Evolutionary conservation across 2,888 invertebrate species (phyloP).

Genomic region (Salticus scenicus): DNA sequence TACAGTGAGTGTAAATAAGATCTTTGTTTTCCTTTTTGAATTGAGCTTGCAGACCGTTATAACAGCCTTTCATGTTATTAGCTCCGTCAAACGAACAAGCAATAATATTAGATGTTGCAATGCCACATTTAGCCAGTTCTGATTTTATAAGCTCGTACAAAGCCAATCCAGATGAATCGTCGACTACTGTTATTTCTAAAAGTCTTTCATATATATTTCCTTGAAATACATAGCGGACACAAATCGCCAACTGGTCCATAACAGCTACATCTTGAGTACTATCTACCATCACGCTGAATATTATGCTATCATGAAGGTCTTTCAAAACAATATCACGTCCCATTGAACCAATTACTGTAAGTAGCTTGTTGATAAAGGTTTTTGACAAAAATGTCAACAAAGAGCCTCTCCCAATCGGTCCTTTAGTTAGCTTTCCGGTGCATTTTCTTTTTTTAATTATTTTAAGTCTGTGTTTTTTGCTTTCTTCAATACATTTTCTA

Average conservation of each 20-base stretch:
- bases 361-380: background rate
- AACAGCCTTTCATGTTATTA: conserved; percentile 6
- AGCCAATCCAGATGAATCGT: background rate
- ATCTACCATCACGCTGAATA: conserved; percentile 1
- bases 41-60: background rate
- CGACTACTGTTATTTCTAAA: background rate
- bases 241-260: conserved; percentile 1
- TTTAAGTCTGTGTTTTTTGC: conserved; percentile 14
- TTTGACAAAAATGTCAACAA: conserved; percentile 10
- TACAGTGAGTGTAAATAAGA: conserved; percentile 10
- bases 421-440: too few relatives aligned
- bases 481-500: background rate
- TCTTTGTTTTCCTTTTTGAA: conserved; percentile 10
- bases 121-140: background rate
- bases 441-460: too few relatives aligned
- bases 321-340: background rate
- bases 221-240: background rate
- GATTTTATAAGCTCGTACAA: conserved; percentile 13
- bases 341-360: background rate
- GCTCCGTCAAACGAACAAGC: background rate
- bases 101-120: background rate
- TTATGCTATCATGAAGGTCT: background rate
- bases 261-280: conserved; percentile 20
- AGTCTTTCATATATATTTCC: background rate
- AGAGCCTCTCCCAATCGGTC: too few relatives aligned